Percentiles rank a stretch among this genome's conserved stretches.
phyloP scores from a whole-genome alignment of 2,888 invertebrate species.

The Rhogogaster chlorosoma region DNA sequence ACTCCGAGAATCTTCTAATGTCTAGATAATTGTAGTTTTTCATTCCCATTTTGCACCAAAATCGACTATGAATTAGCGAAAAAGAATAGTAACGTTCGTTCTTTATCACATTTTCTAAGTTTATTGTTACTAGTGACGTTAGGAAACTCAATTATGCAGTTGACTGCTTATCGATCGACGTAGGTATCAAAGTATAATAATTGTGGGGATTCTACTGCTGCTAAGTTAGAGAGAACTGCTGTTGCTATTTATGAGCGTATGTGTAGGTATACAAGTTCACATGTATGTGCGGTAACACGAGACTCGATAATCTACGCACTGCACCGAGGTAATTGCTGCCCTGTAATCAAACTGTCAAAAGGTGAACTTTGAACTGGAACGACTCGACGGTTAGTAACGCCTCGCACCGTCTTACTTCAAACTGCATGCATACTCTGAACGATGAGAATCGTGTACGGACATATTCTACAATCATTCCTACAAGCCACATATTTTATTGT shows the following conservation, averaged over 20 bases:
- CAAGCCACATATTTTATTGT: not conserved
- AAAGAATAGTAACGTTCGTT: not conserved
- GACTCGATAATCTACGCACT: constrained; percentile 23
- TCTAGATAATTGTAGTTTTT: no score
- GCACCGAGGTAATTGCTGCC: constrained; percentile 27
- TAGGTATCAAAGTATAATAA: not conserved
- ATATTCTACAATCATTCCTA: not conserved
- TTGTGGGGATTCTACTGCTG: not conserved
- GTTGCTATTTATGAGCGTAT: not conserved
- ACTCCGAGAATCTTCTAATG: no score
- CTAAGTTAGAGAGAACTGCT: not conserved
- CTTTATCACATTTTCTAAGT: not conserved
- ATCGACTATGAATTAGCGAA: no score
- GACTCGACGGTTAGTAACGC: constrained; percentile 8
- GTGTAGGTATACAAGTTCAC: not conserved
- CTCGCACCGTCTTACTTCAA: constrained; percentile 5
- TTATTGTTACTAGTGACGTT: not conserved
- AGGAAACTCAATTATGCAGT: not conserved
- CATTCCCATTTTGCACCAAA: not conserved
- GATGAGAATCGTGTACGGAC: not conserved
- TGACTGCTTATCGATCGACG: not conserved
- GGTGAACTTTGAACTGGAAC: constrained; percentile 23
- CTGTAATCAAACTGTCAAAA: constrained; percentile 46
- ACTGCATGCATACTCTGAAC: not conserved
- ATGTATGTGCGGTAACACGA: constrained; percentile 3